A percentile compares a stretch with the other conserved stretches of the same genome.
phyloP scores from a whole-genome alignment of 1,140 invertebrate species.

The Wiebesia pumilae region DNA sequence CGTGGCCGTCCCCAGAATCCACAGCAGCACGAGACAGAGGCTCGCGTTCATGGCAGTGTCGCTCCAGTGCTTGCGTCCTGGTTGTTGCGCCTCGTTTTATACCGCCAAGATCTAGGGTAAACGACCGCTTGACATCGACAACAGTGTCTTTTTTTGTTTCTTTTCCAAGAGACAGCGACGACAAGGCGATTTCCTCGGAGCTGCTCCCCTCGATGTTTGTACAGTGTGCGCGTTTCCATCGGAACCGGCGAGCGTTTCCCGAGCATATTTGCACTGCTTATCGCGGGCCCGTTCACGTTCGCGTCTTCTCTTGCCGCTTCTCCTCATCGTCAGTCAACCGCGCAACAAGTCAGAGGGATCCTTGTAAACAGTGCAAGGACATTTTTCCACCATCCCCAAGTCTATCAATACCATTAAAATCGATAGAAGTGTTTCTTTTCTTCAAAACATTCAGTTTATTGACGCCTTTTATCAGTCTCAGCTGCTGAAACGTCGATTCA shows the following conservation, averaged over 20 bases:
- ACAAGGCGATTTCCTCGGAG: slow-evolving; percentile 20
- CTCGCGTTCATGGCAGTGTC: neutral
- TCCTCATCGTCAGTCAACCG: neutral
- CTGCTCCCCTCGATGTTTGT: slow-evolving; percentile 14
- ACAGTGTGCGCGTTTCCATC: neutral
- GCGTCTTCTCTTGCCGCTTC: neutral
- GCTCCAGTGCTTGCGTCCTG: neutral
- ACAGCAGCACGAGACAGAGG: slow-evolving; percentile 14
- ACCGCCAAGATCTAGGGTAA: slow-evolving; percentile 1
- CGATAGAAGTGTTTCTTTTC: too few relatives aligned
- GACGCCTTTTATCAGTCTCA: too few relatives aligned
- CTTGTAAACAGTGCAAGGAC: too few relatives aligned
- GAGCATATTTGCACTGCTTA: slow-evolving; percentile 71
- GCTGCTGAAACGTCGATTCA: too few relatives aligned
- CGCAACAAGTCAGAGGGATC: too few relatives aligned
- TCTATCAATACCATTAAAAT: too few relatives aligned
- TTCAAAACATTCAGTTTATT: too few relatives aligned
- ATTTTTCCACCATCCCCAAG: too few relatives aligned
- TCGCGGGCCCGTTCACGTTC: slow-evolving; percentile 55
- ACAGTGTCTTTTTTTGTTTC: neutral
- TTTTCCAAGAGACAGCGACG: slow-evolving; percentile 1
- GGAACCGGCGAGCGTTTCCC: neutral
- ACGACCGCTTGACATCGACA: neutral
- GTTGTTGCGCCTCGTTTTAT: slow-evolving; percentile 16
- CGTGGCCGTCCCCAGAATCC: neutral